phyloP scores from a whole-genome alignment of 2,888 invertebrate genomes.

The Amitus sp. region DNA sequence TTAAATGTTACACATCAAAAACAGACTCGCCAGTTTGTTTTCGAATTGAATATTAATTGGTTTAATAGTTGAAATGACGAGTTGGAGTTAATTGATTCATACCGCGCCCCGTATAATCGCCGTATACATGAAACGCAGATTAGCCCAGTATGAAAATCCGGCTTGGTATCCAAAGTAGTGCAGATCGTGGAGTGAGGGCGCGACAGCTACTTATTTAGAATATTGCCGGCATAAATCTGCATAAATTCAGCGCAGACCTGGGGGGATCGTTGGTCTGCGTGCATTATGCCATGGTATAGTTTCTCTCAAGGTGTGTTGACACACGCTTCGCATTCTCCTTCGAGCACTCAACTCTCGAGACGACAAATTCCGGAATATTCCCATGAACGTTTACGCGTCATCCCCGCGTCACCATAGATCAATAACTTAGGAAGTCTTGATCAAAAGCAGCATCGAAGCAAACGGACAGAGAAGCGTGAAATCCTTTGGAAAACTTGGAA shows the following conservation, averaged over 20 bases:
- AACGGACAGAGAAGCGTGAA: too few species aligned
- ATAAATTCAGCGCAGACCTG: constrained; percentile 63
- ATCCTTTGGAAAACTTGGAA: background rate
- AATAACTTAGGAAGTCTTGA: background rate
- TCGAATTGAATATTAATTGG: too few species aligned
- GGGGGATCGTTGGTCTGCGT: constrained; percentile 53
- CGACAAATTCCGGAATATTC: constrained; percentile 31
- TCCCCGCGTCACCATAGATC: background rate
- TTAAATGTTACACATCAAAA: too few species aligned
- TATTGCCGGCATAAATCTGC: constrained; percentile 65
- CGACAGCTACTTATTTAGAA: constrained; percentile 64
- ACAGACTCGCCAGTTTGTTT: too few species aligned
- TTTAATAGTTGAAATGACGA: background rate
- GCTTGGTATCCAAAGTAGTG: constrained; percentile 29
- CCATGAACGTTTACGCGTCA: constrained; percentile 2
- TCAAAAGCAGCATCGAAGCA: constrained; percentile 4
- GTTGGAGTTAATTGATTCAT: constrained; percentile 13
- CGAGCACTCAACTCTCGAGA: constrained; percentile 20
- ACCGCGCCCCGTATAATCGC: constrained; percentile 27
- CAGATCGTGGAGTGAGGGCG: constrained; percentile 39
- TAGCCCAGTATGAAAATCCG: constrained; percentile 34
- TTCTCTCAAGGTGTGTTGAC: constrained; percentile 46
- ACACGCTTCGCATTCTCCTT: constrained; percentile 44
- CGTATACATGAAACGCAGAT: constrained; percentile 31
- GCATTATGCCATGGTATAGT: constrained; percentile 53